Percentiles rank a stretch among this genome's conserved stretches.
Evolutionary conservation across 2,113 vertebrate species (phyloP).

Genomic region (Cricetomys ansorgei): DNA sequence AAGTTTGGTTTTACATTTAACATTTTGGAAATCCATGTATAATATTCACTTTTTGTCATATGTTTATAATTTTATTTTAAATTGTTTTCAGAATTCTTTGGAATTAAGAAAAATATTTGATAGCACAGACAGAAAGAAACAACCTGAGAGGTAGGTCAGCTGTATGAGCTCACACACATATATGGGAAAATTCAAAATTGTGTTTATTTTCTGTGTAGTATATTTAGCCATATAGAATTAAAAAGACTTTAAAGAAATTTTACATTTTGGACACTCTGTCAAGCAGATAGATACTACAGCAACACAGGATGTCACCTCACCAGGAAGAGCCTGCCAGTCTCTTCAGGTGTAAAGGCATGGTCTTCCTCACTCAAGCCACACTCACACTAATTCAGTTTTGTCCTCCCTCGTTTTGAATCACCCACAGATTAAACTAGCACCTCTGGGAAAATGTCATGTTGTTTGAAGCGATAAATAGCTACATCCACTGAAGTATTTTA

Average conservation of each 20-base stretch:
- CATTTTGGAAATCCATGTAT: neutral
- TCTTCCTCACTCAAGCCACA: neutral
- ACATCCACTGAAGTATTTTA: neutral
- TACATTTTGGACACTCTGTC: neutral
- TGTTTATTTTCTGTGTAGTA: neutral
- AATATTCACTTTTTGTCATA: neutral
- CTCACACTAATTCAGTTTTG: neutral
- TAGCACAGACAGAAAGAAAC: constrained; percentile 28
- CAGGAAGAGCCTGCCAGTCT: neutral
- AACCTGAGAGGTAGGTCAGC: constrained; percentile 76
- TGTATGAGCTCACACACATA: neutral
- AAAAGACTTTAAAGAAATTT: neutral
- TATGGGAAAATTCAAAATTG: neutral
- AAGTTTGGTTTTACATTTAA: neutral
- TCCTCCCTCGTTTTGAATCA: neutral
- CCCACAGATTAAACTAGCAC: neutral
- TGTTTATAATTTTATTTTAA: constrained; percentile 26
- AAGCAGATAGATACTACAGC: neutral
- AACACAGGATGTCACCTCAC: neutral
- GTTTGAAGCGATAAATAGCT: constrained; percentile 26
- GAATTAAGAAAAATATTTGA: constrained; percentile 50
- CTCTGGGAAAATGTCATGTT: neutral
- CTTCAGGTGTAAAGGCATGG: neutral
- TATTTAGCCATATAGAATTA: neutral
- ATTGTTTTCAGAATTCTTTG: constrained; percentile 58